Evolutionary conservation across 2,888 invertebrate genomes (phyloP), one percentile per base, ranked within the genome.

Genomic region (Melanophora roralis): DNA sequence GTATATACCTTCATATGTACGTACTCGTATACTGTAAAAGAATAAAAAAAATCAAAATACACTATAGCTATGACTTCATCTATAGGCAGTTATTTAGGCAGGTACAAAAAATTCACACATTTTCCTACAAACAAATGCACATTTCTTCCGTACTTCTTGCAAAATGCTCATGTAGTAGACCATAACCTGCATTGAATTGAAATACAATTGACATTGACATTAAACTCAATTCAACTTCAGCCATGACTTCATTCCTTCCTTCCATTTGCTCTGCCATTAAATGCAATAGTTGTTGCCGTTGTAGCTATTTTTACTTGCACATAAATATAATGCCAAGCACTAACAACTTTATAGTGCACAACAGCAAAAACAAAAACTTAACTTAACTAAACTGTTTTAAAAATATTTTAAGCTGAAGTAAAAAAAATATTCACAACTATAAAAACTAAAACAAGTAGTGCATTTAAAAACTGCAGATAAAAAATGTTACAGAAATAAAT

Each of bases 191-290:
- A 80, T 68, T 72, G 47, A 45, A 59, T 45, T 65, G 74, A 62
- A 73, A 40, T 53, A 23, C 68, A 64, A 53, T 69, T 83, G 83
- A 75, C 82, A 83, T 83, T 83, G 83, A 82, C 83, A 83, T 83
- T 83, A 83, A 83, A 83, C 83, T 82, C 72, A 74, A 68, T 81
- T 83, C 82, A 82, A 83, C 83, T 82, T 68, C 74, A 81, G 53
- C 81, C 74, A 74, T 75, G 79, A 80, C 75, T 79, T 77, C 73
- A 69, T 78, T 74, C 83, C 83, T 85, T 83, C 43, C 53, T 40
- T 59, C 27, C 27, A 27, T 23, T 43, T 19, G 82, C 80, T 75
- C 80, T 73, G 81, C 74, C 78, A 43, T 34, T 57, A 16, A 36
- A n/a, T 7, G 12, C 57, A 45, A n/a, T n/a, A n/a, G n/a, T n/a